These are phyloP conservation scores for Acheta domesticus DNA, from an alignment of 2,888 invertebrate species.

Conservation along the genomic window DNA sequence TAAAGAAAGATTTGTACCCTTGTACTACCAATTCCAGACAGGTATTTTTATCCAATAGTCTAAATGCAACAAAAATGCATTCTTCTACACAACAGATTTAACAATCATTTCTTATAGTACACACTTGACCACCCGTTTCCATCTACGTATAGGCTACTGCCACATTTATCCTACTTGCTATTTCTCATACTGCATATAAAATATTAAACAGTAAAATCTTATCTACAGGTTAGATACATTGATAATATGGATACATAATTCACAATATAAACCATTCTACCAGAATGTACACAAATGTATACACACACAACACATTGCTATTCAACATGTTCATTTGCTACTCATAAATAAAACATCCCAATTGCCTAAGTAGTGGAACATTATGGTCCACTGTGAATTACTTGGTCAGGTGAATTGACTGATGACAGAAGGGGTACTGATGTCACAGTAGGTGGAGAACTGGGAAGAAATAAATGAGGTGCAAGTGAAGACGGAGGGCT, in stretches of 20 bases:
- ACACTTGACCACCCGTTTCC: too few species aligned
- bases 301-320: too few species aligned
- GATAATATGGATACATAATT: background rate
- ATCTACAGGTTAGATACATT: background rate
- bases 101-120: too few species aligned
- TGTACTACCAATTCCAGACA: too few species aligned
- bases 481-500: background rate
- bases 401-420: background rate
- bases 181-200: background rate
- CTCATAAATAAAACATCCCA: too few species aligned
- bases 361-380: background rate
- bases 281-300: background rate
- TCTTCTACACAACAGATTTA: too few species aligned
- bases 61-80: too few species aligned
- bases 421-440: conserved; percentile 1
- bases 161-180: background rate
- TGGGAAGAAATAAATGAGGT: background rate
- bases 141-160: too few species aligned
- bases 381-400: background rate
- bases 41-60: too few species aligned
- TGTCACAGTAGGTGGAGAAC: background rate
- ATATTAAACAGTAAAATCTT: background rate
- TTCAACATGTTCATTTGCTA: too few species aligned
- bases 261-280: background rate
- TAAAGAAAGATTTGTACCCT: too few species aligned